These are phyloP conservation scores for Oncorhynchus mykiss DNA, from an alignment of 2,113 vertebrate genomes.

Conservation along the genomic window DNA sequence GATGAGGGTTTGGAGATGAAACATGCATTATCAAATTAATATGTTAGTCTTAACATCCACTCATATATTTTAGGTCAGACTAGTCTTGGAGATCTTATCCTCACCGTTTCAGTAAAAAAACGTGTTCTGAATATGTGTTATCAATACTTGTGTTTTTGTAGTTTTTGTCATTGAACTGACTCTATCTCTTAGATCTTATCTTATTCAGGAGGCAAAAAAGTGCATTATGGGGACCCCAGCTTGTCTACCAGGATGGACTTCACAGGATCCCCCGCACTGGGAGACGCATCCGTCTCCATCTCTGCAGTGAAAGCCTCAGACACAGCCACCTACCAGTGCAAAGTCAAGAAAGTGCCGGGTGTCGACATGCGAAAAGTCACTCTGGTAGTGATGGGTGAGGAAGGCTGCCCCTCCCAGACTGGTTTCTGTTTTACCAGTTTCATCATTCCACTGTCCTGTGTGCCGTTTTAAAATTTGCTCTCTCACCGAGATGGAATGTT, in stretches of 20 bases:
- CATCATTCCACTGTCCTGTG: conserved; percentile 2
- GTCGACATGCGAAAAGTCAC: conserved; percentile 82
- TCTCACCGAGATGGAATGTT: conserved; percentile 40
- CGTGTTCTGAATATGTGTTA: conserved; percentile 23
- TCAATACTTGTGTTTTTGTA: not conserved
- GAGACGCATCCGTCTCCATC: conserved; percentile 84
- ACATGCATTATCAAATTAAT: not conserved
- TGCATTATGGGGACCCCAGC: conserved; percentile 61
- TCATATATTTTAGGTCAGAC: not conserved
- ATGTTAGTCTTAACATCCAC: not conserved
- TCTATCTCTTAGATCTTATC: conserved; percentile 76
- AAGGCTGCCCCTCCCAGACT: conserved; percentile 2
- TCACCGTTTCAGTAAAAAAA: conserved; percentile 26
- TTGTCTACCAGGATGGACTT: conserved; percentile 78
- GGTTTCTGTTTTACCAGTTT: conserved; percentile 59
- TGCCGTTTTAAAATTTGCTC: not conserved
- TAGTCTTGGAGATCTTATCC: not conserved
- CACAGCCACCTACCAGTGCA: conserved; percentile 87
- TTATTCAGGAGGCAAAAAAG: conserved; percentile 73
- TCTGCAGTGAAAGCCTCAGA: conserved; percentile 70
- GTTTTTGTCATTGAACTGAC: conserved; percentile 9
- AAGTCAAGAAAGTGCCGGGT: conserved; percentile 87
- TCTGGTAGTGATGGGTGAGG: conserved; percentile 82
- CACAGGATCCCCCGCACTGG: conserved; percentile 67
- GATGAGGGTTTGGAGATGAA: not conserved